Evolutionary conservation across 2,797 vertebrate species (phyloP), one percentile per base, ranked within the genome.

Genomic region (Muscicapa comitata): DNA sequence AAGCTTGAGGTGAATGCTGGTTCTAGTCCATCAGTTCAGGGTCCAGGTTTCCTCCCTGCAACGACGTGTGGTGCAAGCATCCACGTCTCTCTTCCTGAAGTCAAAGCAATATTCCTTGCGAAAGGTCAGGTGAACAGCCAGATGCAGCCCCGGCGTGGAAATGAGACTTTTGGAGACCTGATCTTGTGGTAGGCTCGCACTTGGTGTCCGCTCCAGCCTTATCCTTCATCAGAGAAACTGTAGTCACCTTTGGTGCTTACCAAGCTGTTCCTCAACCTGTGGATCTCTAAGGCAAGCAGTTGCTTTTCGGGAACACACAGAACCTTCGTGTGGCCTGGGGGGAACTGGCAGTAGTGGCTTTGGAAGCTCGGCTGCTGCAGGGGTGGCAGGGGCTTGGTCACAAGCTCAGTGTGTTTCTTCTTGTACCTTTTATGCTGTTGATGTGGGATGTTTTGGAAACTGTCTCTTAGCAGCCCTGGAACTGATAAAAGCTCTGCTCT

Each of bases 21-120:
- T 93, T 65, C 61, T 50, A 77, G 73, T 73, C 86, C 93, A 76
- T 90, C 87, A 80, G 79, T 93, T 95, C 91, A 92, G 93, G 81
- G 84, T 62, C 72, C 38, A 78, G 65, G 93, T 95, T 95, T 80
- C 91, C 92, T 93, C 91, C 81, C 85, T 76, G 86, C 28, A 50
- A 90, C 55, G 45, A 70, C 62, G 45, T 90, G 89, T 31, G 88
- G 87, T 53, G 38, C 26, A 61, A 96, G 95, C 96, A 87, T 93
- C 96, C 94, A 33, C 50, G 42, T 96, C 94, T 96, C 91, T 97
- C 94, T 97, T 96, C 94, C 95, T 97, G 90, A 93, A 97, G 96
- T 97, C 96, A 91, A 97, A 98, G 97, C 98, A 98, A 98, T 98
- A 98, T 94, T 97, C 97, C 96, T 97, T 79, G 91, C 84, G 37